Base-by-base conservation (phyloP, 2,797 vertebrate genomes). In the Clamator glandarius region DNA sequence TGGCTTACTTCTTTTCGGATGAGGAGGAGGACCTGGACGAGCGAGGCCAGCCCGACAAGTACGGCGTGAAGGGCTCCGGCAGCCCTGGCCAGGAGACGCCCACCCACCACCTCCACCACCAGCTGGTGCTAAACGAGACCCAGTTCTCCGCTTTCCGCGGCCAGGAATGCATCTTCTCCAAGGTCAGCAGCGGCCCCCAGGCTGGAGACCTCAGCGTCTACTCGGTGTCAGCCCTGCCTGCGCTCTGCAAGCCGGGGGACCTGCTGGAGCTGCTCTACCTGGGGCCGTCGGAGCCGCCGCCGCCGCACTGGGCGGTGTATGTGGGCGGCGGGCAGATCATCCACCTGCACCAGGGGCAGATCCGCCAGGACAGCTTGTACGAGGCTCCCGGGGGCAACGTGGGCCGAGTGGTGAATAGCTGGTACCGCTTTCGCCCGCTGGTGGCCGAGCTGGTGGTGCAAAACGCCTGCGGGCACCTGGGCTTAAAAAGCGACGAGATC, bases 1-100 rank as follows among this genome's bases (percentile, higher is more conserved):
- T 99, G 96, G 99, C 99, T 93, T 99, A 99, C 97, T 99, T 99
- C 98, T 99, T 99, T 98, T 99, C 99, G 96, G 99, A 99, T 98
- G 99, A 99, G 97, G 99, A 99, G 98, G 99, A 99, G 97, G 99
- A 99, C 97, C 98, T 99, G 98, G 99, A 99, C 97, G 99, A 99
- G 96, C 98, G 99, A 97, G 98, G 99, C 96, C 99, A 98, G 97
- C 97, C 98, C 64, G 99, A 99, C 97, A 98, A 98, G 98, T 98
- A 98, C 97, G 98, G 99, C 63, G 97, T 98, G 95, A 98, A 98
- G 94, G 97, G 97, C 55, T 91, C 98, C 14, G 95, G 98, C 74
- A 98, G 97, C 91, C 96, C 97, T 35, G 95, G 93, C 87, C 96
- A 96, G 59, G 97, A 98, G 98, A 97, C 98, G 78, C 97, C 98